Conservation (phyloP, 2,888 invertebrate species). For the Camponotus fellah region DNA sequence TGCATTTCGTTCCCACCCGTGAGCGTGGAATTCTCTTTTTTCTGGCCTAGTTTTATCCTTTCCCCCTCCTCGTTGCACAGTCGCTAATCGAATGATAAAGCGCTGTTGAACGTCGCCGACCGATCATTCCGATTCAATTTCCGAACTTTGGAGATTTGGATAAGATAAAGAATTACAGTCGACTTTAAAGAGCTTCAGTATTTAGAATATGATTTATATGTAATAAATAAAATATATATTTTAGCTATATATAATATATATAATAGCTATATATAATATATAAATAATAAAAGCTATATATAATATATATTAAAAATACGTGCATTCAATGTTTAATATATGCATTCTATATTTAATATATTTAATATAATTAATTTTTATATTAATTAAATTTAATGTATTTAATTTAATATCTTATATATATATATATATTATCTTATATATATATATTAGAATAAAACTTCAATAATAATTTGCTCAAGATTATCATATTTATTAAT, state of each 20-base stretch:
- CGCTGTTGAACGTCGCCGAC: constrained; percentile 3
- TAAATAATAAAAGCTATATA: no score
- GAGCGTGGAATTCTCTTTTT: constrained; percentile 65
- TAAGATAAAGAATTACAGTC: background rate
- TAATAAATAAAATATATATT: background rate
- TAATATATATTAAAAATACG: background rate
- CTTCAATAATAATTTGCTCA: constrained; percentile 11
- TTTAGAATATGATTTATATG: background rate
- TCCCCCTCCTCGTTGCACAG: background rate
- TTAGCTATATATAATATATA: no score
- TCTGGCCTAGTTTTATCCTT: constrained; percentile 39
- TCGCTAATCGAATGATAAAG: constrained; percentile 52
- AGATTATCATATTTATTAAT: background rate
- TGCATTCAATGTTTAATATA: background rate
- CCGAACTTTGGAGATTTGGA: background rate
- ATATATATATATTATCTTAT: background rate
- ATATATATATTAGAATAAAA: background rate
- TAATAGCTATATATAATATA: no score
- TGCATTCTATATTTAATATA: no score
- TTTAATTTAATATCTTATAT: background rate
- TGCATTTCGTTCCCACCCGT: constrained; percentile 72
- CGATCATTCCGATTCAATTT: background rate
- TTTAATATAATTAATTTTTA: no score
- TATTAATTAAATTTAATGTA: no score
- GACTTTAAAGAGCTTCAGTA: background rate